These are phyloP conservation scores for Habrosyne pyritoides DNA, from an alignment of 2,888 invertebrate genomes.

Conservation along the genomic window DNA sequence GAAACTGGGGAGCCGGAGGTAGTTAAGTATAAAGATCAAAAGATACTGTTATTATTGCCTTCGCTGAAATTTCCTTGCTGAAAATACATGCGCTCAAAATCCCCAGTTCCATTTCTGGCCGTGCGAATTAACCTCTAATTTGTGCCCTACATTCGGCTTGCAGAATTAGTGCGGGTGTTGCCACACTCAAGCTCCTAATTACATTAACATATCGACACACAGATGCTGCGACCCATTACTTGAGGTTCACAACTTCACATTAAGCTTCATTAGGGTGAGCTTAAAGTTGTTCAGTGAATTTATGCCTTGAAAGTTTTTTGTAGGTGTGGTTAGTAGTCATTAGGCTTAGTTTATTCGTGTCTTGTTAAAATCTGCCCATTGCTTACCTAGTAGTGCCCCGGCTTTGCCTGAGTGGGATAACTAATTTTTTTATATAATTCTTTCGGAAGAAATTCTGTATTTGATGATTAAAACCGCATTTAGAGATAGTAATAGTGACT, in stretches of 20 bases:
- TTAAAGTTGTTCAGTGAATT: background rate
- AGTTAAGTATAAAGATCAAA: no score
- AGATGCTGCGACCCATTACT: slow-evolving; percentile 18
- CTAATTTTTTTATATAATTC: no score
- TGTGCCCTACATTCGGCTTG: background rate
- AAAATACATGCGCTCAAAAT: background rate
- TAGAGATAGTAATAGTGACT: no score
- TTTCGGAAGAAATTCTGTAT: no score
- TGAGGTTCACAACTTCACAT: background rate
- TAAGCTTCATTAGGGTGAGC: background rate
- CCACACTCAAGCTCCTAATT: slow-evolving; percentile 27
- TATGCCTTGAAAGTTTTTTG: background rate
- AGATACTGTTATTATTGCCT: no score
- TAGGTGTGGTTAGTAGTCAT: background rate
- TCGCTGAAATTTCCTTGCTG: background rate
- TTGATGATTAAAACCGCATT: no score
- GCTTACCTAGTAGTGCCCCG: no score
- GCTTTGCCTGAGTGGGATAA: no score
- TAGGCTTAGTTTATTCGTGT: background rate
- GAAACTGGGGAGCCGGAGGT: no score
- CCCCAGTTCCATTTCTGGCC: background rate
- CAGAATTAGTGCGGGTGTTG: background rate
- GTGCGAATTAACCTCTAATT: background rate
- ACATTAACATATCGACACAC: slow-evolving; percentile 43
- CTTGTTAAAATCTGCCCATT: no score